Evolutionary conservation across 2,113 vertebrate species (phyloP).

Genomic region (Zootoca vivipara): DNA sequence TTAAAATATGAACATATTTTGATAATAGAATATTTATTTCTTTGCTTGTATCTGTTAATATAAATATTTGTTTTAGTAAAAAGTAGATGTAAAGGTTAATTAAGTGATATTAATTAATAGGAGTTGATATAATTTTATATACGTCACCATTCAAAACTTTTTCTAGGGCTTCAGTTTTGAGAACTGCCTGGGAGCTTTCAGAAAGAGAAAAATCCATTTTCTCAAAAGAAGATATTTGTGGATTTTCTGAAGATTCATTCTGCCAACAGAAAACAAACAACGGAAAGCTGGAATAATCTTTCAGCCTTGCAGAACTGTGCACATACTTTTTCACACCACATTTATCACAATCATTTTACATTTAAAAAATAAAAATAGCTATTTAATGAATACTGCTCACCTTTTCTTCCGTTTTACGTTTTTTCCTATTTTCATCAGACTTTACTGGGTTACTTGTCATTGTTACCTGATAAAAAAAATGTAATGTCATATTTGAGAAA

Average conservation of each 20-base stretch:
- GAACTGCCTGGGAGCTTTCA: constrained; percentile 52
- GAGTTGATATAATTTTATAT: constrained; percentile 10
- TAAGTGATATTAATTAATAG: constrained; percentile 12
- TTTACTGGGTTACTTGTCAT: constrained; percentile 64
- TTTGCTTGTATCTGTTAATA: constrained; percentile 67
- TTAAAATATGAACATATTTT: constrained; percentile 69
- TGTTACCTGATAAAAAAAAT: constrained; percentile 7
- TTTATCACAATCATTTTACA: neutral
- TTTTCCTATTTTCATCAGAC: constrained; percentile 61
- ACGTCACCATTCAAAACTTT: constrained; percentile 66
- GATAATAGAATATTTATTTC: constrained; percentile 68
- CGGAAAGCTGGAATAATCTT: neutral
- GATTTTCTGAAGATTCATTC: constrained; percentile 57
- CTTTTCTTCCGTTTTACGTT: constrained; percentile 69
- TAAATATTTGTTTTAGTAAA: constrained; percentile 30
- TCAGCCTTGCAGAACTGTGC: neutral
- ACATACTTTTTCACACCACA: neutral
- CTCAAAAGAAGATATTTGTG: constrained; percentile 46
- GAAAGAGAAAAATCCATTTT: constrained; percentile 48
- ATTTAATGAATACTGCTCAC: constrained; percentile 61
- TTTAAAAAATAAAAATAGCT: too few species aligned
- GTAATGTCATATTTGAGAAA: neutral
- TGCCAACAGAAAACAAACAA: constrained; percentile 39
- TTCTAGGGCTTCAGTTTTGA: constrained; percentile 60
- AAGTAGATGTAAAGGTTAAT: neutral